Conservation (phyloP, 2,888 invertebrate species). For the Dromius quadrimaculatus region DNA sequence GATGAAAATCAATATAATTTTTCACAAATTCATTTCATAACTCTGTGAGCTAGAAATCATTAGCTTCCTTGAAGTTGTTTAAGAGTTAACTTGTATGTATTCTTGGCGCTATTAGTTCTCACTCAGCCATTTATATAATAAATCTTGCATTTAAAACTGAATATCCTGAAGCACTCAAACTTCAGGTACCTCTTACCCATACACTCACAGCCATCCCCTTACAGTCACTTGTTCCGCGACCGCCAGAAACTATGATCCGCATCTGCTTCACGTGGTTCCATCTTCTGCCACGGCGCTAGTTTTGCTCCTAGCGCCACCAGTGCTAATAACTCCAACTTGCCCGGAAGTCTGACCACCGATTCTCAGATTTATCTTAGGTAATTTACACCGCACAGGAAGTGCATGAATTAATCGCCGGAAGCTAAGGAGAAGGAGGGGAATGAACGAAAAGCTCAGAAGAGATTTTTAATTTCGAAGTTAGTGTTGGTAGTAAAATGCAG, state of each 20-base stretch:
- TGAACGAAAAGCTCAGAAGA: not conserved
- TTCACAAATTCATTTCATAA: too few species aligned
- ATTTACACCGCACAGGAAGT: slow-evolving; percentile 4
- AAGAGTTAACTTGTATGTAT: not conserved
- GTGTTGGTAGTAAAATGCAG: not conserved
- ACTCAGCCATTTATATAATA: not conserved
- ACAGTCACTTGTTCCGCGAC: too few species aligned
- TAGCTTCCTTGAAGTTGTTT: too few species aligned
- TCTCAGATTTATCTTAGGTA: slow-evolving; percentile 24
- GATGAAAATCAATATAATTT: too few species aligned
- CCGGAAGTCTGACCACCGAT: slow-evolving; percentile 1
- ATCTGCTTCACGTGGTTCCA: slow-evolving; percentile 6
- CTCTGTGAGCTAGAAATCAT: too few species aligned
- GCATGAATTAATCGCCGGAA: slow-evolving; percentile 8
- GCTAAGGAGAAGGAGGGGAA: not conserved
- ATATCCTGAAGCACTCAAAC: not conserved
- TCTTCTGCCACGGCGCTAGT: not conserved
- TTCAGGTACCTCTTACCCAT: too few species aligned
- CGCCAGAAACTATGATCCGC: slow-evolving; percentile 9
- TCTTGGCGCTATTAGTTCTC: not conserved
- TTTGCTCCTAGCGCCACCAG: not conserved
- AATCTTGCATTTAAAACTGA: not conserved
- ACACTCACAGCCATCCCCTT: not conserved
- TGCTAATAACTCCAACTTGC: slow-evolving; percentile 11
- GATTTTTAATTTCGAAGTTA: not conserved